Conservation (phyloP, 2,113 vertebrate genomes). For the Hyperopisus bebe region DNA sequence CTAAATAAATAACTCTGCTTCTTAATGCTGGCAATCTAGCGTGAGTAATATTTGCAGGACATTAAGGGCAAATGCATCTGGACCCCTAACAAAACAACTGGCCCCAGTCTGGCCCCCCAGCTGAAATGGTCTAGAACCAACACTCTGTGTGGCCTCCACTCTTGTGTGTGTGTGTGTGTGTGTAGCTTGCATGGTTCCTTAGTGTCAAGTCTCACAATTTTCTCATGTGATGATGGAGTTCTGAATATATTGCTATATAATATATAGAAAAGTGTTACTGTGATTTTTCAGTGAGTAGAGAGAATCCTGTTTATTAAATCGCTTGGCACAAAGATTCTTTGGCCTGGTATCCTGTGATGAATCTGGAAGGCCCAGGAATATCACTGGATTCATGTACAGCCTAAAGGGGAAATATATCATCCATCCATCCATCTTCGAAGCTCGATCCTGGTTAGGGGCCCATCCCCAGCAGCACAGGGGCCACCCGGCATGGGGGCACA, state of each 20-base stretch:
- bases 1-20: too few species aligned
- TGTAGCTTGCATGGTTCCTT: neutral
- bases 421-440: neutral
- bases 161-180: neutral
- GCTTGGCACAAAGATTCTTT: neutral
- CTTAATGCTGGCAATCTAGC: too few species aligned
- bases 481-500: neutral
- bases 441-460: neutral
- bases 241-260: neutral
- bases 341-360: neutral
- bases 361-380: neutral
- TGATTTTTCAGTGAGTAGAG: neutral
- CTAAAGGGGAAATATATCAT: neutral
- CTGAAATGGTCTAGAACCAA: too few species aligned
- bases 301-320: neutral
- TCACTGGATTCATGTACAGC: neutral
- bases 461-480: neutral
- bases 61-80: too few species aligned
- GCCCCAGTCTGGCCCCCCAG: too few species aligned
- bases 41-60: too few species aligned
- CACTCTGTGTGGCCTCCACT: too few species aligned
- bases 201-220: neutral
- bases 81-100: too few species aligned
- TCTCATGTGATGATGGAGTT: neutral
- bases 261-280: neutral